Evolutionary conservation across 2,113 vertebrate genomes (phyloP), one percentile per base, ranked within the genome.

Genomic region (Dermatemys mawii): DNA sequence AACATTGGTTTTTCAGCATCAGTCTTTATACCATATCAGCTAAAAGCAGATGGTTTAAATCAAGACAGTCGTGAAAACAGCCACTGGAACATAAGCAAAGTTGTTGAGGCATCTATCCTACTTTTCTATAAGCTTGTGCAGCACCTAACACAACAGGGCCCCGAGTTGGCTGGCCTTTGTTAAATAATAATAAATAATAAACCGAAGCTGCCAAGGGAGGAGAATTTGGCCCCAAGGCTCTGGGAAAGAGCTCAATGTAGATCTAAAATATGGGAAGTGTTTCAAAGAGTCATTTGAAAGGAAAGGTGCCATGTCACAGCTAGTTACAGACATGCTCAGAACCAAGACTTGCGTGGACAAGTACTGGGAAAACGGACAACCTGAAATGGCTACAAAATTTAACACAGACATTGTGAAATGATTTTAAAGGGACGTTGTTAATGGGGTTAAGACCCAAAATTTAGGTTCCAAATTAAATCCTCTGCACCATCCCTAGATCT

Each of bases 321-420:
- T 96, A 90, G 87, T 92, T 91, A 93, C 80, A 96, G 80, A 84
- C 8, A 3, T 89, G 38, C 86, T 96, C 38, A 87, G 48, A 84
- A 78, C 88, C 70, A 92, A 87, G 89, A 96, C 95, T 46, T 97
- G 96, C 90, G 78, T 14, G n/a, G 96, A 91, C 96, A 96, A 96
- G 92, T 89, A 96, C 88, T 82, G 90, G 95, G 93, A 96, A 96
- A 86, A 91, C 63, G 85, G 86, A 96, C 0, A 2, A 87, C 5
- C 7, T 91, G 86, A 91, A 91, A 90, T 78, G 76, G 46, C 88
- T 91, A 94, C 91, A 96, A 86, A 94, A n/a, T 48, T 94, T 55
- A 73, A 81, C 38, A 55, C 86, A 97, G 88, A 60, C 38, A 85
- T 92, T 85, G 22, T 87, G 2, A 63, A 85, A 91, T 94, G 83